These are phyloP conservation scores for Drosophila subobscura DNA, from an alignment of 1,140 invertebrate species.

Conservation along the genomic window DNA sequence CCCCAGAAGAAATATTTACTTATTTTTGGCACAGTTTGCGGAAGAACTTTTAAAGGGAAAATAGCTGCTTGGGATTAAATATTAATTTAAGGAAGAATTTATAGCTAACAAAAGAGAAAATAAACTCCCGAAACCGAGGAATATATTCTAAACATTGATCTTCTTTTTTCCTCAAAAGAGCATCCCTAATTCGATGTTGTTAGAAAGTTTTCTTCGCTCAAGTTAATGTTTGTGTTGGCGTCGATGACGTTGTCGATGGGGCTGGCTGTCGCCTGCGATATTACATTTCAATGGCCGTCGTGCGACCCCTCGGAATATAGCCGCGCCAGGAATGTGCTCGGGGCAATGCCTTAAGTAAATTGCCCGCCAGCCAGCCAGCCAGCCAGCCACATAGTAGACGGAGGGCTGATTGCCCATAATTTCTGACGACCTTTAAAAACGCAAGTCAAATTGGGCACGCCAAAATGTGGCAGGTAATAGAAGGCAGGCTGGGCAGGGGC, in stretches of 20 bases:
- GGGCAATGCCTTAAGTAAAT: conserved; percentile 63
- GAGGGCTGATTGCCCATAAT: conserved; percentile 69
- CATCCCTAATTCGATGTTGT: conserved; percentile 18
- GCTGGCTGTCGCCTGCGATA: conserved; percentile 43
- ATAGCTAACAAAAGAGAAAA: no score
- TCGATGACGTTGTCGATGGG: conserved; percentile 31
- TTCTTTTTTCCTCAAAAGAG: background rate
- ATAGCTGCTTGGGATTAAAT: no score
- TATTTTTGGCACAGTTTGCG: no score
- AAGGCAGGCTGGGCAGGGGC: background rate
- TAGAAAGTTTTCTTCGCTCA: background rate
- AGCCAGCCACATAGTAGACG: conserved; percentile 21
- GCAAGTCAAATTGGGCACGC: conserved; percentile 56
- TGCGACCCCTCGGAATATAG: conserved; percentile 12
- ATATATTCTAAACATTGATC: background rate
- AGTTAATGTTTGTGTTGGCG: conserved; percentile 60
- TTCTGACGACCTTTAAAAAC: conserved; percentile 65
- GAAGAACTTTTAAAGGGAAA: no score
- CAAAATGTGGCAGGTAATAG: conserved; percentile 28
- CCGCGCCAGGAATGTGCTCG: conserved; percentile 37
- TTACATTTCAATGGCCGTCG: conserved; percentile 54
- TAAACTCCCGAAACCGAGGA: background rate
- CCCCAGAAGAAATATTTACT: no score
- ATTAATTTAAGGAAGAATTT: no score
- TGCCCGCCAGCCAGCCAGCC: conserved; percentile 41